phyloP scores from a whole-genome alignment of 2,113 vertebrate genomes.

The Climacteris rufus region DNA sequence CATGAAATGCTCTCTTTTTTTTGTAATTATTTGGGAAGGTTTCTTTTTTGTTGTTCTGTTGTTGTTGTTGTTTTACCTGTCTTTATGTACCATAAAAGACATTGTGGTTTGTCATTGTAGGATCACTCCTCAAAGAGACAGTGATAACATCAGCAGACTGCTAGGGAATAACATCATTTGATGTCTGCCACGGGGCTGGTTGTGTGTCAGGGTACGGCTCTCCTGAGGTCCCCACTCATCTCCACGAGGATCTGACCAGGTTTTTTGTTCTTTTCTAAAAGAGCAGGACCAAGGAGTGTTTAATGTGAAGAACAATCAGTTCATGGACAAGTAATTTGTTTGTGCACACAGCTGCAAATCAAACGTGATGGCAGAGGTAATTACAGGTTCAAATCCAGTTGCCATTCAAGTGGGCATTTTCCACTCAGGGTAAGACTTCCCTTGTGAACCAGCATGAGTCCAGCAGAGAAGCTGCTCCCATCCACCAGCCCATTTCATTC shows the following conservation, averaged over 20 bases:
- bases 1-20: neutral
- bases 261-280: neutral
- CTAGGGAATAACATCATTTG: neutral
- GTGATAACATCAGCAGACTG: slow-evolving; percentile 5
- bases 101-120: neutral
- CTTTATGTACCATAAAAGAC: neutral
- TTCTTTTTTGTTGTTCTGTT: neutral
- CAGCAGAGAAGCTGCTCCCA: neutral
- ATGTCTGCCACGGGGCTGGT: neutral
- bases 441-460: rapidly evolving
- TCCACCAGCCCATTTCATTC: neutral
- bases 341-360: neutral
- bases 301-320: neutral
- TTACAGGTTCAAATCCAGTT: neutral
- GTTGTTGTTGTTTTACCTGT: neutral
- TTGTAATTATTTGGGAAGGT: neutral
- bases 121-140: neutral
- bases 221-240: neutral
- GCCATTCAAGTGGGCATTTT: neutral
- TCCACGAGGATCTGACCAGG: neutral
- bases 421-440: neutral
- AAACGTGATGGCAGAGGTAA: neutral
- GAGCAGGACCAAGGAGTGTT: neutral
- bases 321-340: neutral
- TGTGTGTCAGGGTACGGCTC: neutral